Conservation (phyloP, 2,113 vertebrate genomes). For the Halcyon malimbica region DNA sequence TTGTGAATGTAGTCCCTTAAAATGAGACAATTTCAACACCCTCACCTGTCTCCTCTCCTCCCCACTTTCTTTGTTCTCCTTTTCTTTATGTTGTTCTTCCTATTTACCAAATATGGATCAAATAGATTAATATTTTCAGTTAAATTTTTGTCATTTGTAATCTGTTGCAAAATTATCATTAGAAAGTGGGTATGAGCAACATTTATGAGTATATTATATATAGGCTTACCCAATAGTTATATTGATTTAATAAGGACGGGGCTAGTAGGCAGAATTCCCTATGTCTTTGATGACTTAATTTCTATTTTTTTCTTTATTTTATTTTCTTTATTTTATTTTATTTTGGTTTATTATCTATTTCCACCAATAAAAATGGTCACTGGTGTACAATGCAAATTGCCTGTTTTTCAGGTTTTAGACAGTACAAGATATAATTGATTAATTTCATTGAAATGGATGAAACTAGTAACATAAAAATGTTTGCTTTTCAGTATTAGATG, state of each 20-base stretch:
- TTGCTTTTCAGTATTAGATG: background rate
- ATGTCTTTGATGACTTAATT: background rate
- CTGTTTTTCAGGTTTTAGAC: background rate
- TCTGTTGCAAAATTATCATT: background rate
- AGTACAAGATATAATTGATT: background rate
- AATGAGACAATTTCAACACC: background rate
- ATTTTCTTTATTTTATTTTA: background rate
- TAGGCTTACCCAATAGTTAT: fast-evolving
- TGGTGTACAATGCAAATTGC: background rate
- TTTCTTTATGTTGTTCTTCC: background rate
- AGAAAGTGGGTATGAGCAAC: background rate
- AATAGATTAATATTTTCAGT: background rate
- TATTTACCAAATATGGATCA: background rate
- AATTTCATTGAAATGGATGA: background rate
- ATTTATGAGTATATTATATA: background rate
- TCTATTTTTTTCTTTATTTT: background rate
- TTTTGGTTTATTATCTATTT: background rate
- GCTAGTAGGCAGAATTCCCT: background rate
- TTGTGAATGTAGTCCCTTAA: background rate
- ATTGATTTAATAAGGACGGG: background rate
- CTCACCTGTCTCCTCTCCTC: fast-evolving
- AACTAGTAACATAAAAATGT: background rate
- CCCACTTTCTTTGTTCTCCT: background rate
- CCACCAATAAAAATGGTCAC: background rate
- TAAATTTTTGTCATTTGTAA: background rate